Evolutionary conservation across 2,797 vertebrate genomes (phyloP).

Genomic region (Cuniculus paca): DNA sequence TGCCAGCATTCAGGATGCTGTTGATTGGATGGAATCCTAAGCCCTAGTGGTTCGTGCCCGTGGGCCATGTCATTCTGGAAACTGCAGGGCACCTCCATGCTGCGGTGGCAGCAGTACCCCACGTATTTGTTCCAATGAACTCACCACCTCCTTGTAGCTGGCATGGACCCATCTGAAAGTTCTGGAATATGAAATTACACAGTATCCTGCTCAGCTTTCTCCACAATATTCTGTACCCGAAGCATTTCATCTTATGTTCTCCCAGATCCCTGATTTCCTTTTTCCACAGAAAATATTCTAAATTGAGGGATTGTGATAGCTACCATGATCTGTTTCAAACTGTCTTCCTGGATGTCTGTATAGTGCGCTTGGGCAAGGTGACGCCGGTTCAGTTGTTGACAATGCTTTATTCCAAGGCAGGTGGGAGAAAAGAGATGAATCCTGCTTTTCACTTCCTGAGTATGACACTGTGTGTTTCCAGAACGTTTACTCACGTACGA

Average conservation of each 20-base stretch:
- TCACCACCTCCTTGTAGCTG: neutral
- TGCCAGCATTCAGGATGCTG: neutral
- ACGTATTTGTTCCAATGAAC: neutral
- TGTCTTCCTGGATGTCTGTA: neutral
- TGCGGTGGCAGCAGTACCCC: rapidly evolving
- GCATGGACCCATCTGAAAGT: neutral
- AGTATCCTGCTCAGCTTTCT: neutral
- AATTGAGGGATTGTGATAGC: neutral
- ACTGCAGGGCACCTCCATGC: neutral
- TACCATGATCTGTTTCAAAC: rapidly evolving
- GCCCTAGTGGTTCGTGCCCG: neutral
- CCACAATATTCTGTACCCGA: neutral
- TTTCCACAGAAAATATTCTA: neutral
- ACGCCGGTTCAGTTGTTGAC: neutral
- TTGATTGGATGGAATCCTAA: constrained; percentile 9
- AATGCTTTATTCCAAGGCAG: neutral
- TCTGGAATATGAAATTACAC: neutral
- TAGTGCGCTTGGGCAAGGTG: neutral
- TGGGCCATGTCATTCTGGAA: neutral
- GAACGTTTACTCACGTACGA: neutral
- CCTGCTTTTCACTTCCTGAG: neutral
- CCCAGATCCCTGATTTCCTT: neutral
- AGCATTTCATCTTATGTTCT: neutral
- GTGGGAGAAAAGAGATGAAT: neutral
- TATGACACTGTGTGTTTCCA: neutral